Conservation (phyloP, 2,113 vertebrate genomes). For the Acrocephalus arundinaceus region DNA sequence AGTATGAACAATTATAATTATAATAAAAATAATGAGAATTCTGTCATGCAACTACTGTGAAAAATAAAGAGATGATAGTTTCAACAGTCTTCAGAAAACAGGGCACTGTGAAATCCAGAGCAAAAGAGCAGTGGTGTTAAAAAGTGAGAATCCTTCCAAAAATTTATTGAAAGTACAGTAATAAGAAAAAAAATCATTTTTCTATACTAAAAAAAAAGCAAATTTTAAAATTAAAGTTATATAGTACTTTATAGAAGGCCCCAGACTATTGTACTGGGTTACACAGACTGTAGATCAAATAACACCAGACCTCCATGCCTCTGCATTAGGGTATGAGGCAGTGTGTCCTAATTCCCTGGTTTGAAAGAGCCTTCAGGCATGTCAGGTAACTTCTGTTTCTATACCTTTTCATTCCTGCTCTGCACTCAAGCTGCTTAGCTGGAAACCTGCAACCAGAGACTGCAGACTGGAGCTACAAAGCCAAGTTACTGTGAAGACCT, state of each 20-base stretch:
- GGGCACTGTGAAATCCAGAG: background rate
- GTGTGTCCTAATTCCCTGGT: background rate
- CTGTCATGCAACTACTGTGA: background rate
- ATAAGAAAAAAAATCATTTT: background rate
- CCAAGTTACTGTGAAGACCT: background rate
- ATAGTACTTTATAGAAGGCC: background rate
- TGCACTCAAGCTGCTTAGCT: background rate
- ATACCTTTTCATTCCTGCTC: background rate
- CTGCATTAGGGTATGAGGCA: background rate
- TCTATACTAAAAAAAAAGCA: background rate
- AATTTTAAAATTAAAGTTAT: background rate
- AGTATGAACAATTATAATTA: background rate
- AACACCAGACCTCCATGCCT: background rate
- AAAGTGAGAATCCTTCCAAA: background rate
- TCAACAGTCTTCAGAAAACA: background rate
- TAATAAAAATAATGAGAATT: background rate
- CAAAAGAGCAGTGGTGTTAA: background rate
- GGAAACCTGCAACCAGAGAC: background rate
- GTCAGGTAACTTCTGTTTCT: background rate
- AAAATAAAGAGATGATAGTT: background rate
- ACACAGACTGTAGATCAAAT: background rate
- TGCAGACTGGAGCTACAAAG: background rate
- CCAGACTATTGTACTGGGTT: background rate
- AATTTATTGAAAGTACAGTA: background rate
- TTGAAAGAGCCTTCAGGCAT: background rate